A percentile compares a stretch with the other conserved stretches of the same genome.
Conservation (phyloP, 2,888 invertebrate genomes). For the Lacanobia wlatinum region DNA sequence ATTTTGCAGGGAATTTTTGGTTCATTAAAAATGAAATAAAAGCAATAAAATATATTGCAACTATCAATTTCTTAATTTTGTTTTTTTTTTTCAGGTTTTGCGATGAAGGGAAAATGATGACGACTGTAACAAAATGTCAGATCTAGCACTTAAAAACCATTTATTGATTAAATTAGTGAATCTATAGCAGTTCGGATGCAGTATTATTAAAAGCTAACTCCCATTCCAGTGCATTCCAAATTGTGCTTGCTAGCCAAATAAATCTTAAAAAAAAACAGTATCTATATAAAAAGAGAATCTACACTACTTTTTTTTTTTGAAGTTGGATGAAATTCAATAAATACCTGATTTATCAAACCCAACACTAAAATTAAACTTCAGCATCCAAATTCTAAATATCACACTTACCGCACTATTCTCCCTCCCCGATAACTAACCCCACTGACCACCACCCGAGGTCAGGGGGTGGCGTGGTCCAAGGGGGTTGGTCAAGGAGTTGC, state of each 20-base stretch:
- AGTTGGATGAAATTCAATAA: background rate
- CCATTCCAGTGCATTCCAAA: too few relatives aligned
- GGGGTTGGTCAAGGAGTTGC: conserved; percentile 83
- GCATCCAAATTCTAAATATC: conserved; percentile 41
- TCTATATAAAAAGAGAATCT: too few relatives aligned
- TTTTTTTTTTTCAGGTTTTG: too few relatives aligned
- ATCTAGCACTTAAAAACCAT: background rate
- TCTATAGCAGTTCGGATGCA: background rate
- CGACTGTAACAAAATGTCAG: background rate
- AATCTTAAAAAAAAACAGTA: background rate
- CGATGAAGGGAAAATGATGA: background rate
- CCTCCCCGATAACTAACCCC: conserved; percentile 69
- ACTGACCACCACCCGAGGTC: conserved; percentile 84
- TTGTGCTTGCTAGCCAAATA: background rate
- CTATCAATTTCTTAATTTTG: too few relatives aligned
- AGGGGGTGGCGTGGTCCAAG: conserved; percentile 73
- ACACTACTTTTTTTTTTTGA: too few relatives aligned
- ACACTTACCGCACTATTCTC: conserved; percentile 72
- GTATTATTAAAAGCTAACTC: background rate
- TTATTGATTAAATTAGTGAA: background rate
- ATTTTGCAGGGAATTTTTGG: too few relatives aligned
- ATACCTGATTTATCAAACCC: background rate
- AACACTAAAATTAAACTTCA: background rate
- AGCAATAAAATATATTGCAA: too few relatives aligned
- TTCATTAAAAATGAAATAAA: too few relatives aligned